Evolutionary conservation across 2,888 invertebrate genomes (phyloP).

Genomic region (Eilema caniola): DNA sequence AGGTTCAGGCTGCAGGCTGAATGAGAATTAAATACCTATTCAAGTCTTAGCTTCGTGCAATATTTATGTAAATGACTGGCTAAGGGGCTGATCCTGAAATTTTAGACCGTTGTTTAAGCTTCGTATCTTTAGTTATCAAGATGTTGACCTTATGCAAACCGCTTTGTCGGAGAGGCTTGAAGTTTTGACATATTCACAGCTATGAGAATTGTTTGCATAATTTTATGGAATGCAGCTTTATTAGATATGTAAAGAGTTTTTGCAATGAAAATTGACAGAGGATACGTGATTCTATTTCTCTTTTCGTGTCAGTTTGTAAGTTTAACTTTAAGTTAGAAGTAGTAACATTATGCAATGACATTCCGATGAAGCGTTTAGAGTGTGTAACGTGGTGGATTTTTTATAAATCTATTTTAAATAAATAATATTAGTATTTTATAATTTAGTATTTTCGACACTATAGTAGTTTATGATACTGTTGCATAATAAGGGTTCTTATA

Average conservation of each 20-base stretch:
- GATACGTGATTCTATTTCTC: too few species aligned
- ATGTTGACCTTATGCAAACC: conserved; percentile 35
- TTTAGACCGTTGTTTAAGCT: conserved; percentile 46
- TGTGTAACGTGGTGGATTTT: too few species aligned
- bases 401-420: too few species aligned
- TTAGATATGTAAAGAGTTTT: neutral
- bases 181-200: conserved; percentile 27
- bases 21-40: conserved; percentile 74
- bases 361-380: too few species aligned
- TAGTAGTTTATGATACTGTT: too few species aligned
- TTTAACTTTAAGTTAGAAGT: too few species aligned
- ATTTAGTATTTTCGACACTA: too few species aligned
- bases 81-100: conserved; percentile 54
- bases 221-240: neutral
- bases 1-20: conserved; percentile 61
- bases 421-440: too few species aligned
- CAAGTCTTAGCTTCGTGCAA: conserved; percentile 64
- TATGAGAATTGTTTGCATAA: conserved; percentile 6
- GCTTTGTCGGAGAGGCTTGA: conserved; percentile 24
- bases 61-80: conserved; percentile 69
- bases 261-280: neutral
- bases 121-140: conserved; percentile 42
- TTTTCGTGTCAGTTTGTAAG: too few species aligned
- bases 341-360: too few species aligned
- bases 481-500: too few species aligned